These are phyloP conservation scores for Perithous albicinctus DNA, from an alignment of 2,888 invertebrate genomes.

Conservation along the genomic window DNA sequence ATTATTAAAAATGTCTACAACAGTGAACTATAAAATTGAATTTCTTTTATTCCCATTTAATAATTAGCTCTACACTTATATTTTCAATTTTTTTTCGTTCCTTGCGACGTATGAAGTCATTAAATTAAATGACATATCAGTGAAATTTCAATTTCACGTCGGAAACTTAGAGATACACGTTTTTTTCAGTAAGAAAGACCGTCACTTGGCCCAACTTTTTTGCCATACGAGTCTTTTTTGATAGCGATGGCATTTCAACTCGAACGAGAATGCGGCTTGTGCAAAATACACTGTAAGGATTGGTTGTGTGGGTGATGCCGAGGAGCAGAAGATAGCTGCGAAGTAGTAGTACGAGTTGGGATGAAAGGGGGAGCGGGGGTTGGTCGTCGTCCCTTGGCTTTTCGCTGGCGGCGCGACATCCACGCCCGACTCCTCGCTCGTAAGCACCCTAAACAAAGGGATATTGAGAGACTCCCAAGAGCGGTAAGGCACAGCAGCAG, in stretches of 20 bases:
- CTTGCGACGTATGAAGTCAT: neutral
- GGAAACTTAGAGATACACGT: no score
- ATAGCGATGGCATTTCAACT: conserved; percentile 36
- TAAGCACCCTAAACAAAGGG: conserved; percentile 83
- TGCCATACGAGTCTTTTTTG: conserved; percentile 14
- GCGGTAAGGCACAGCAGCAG: conserved; percentile 65
- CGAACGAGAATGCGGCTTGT: conserved; percentile 10
- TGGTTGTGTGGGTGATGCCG: conserved; percentile 1
- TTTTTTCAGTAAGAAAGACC: neutral
- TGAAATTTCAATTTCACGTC: neutral
- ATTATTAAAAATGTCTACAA: no score
- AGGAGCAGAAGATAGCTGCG: conserved; percentile 49
- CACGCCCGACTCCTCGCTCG: conserved; percentile 78
- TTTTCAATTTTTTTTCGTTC: no score
- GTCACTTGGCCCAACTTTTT: conserved; percentile 13
- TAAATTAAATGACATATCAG: neutral
- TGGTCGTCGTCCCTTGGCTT: conserved; percentile 71
- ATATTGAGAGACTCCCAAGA: conserved; percentile 81
- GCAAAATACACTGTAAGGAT: conserved; percentile 23
- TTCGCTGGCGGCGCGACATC: conserved; percentile 79
- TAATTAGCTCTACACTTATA: no score
- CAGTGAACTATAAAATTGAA: no score
- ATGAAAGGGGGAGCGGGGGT: conserved; percentile 20
- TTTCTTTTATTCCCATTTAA: no score
- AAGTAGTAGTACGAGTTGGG: conserved; percentile 15